A percentile compares a stretch with the other conserved stretches of the same genome.
phyloP scores from a whole-genome alignment of 1,140 invertebrate genomes.

The Lasaia peninsularis region DNA sequence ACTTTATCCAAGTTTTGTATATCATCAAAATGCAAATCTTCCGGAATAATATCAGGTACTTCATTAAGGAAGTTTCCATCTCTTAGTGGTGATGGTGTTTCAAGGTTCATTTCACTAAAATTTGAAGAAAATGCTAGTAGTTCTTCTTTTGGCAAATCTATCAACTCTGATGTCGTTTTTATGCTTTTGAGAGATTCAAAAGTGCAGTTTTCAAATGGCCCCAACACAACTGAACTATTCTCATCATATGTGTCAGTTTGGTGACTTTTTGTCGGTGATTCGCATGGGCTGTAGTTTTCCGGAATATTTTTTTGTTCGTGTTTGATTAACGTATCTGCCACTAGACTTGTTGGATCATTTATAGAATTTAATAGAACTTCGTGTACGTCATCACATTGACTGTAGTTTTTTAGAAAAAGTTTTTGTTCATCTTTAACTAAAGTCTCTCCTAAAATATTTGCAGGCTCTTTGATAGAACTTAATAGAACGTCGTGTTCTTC shows the following conservation, averaged over 20 bases:
- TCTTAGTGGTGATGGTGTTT: constrained; percentile 62
- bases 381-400: constrained; percentile 48
- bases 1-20: constrained; percentile 41
- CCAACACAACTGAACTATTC: constrained; percentile 76
- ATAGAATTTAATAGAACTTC: constrained; percentile 23
- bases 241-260: constrained; percentile 66
- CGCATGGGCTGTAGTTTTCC: constrained; percentile 58
- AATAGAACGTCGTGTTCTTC: constrained; percentile 29
- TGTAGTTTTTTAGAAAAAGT: constrained; percentile 48
- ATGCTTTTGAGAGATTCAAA: constrained; percentile 76
- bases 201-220: constrained; percentile 77
- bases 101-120: constrained; percentile 71
- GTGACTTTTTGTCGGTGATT: constrained; percentile 66
- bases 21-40: constrained; percentile 52
- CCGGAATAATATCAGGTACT: constrained; percentile 57
- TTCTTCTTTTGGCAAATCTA: constrained; percentile 68
- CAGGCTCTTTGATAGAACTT: constrained; percentile 40
- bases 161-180: constrained; percentile 55
- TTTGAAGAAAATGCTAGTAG: constrained; percentile 74
- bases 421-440: constrained; percentile 53
- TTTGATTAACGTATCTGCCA: constrained; percentile 43
- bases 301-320: constrained; percentile 52
- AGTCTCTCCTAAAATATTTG: constrained; percentile 37
- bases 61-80: constrained; percentile 67
- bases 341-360: constrained; percentile 41